Base-by-base conservation (phyloP, 2,888 invertebrate species). In the Ophioninae sp. region DNA sequence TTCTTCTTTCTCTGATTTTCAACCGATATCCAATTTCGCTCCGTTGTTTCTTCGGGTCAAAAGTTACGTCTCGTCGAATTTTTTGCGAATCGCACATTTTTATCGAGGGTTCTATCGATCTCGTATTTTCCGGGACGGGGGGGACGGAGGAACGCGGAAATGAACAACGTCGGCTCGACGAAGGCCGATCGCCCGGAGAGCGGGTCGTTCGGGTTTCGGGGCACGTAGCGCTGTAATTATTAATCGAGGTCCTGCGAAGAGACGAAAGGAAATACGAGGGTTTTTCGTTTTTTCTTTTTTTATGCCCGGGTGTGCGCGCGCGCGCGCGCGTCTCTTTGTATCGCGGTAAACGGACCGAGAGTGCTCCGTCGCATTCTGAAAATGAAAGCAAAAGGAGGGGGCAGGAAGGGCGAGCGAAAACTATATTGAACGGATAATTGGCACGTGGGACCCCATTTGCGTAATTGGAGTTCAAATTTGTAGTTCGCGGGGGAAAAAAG, bases 361-460 rank as follows among this genome's bases (percentile, higher is more conserved):
- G 50, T 50, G 50, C 6, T 50, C 13, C 37, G 64, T 17, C 8
- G 10, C 13, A 37, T 6, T 8, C 10, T 7, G 37, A 64, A 37
- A n/a, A 37, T 13, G 23, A 37, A 37, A 56, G 61, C 50, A 41
- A 5, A 3, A n/a, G 13, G 23, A 2, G 30, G 30, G 30, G 30
- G 3, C 30, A 68, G n/a, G 20, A 41, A 21, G 44, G 20, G 30
- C 13, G 56, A 13, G 20, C 30, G 57, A 70, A 56, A 37, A 50
- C 72, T 72, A 57, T 74, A 75, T 83, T 65, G 79, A 69, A 79
- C 57, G 57, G 72, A 67, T 73, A 73, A 84, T 84, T 79, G 76
- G 72, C 75, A 50, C 17, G 67, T 68, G 56, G 73, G 39, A 73
- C 20, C n/a, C 70, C 69, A 79, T 76, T 79, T 73, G 76, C 73